Percentiles rank a stretch among this genome's conserved stretches.
These are phyloP conservation scores for Brenthis hecate DNA, from an alignment of 2,888 invertebrate genomes.

Conservation along the genomic window DNA sequence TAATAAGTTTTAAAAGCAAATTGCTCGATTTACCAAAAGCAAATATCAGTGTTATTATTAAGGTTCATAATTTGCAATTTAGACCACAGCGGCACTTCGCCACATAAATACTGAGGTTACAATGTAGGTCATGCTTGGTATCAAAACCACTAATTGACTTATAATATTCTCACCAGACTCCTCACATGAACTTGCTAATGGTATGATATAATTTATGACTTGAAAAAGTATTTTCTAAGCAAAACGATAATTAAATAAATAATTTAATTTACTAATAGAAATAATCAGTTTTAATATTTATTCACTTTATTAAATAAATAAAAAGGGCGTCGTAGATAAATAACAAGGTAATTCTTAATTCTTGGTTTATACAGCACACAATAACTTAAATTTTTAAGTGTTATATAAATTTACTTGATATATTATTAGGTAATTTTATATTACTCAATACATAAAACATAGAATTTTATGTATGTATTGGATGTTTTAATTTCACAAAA, in stretches of 20 bases:
- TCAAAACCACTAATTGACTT: conserved; percentile 37
- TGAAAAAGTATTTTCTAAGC: neutral
- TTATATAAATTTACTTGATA: too few relatives aligned
- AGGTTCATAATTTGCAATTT: conserved; percentile 24
- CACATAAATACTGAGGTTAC: conserved; percentile 26
- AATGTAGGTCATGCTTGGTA: conserved; percentile 34
- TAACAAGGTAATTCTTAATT: too few relatives aligned
- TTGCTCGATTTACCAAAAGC: too few relatives aligned
- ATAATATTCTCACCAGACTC: conserved; percentile 27
- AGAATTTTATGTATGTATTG: too few relatives aligned
- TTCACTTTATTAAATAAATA: neutral
- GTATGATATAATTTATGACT: neutral
- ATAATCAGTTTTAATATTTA: neutral
- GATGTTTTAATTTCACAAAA: too few relatives aligned
- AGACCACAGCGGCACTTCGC: conserved; percentile 24
- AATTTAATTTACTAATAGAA: neutral
- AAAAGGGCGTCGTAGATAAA: too few relatives aligned
- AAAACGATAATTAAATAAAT: neutral
- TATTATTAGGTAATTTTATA: too few relatives aligned
- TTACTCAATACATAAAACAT: too few relatives aligned
- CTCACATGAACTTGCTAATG: neutral
- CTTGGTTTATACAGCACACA: too few relatives aligned
- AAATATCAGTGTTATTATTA: conserved; percentile 10
- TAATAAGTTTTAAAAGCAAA: too few relatives aligned
- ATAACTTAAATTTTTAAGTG: too few relatives aligned